Percentiles rank a stretch among this genome's conserved stretches.
Conservation (phyloP, 2,113 vertebrate species). For the Peromyscus maniculatus region DNA sequence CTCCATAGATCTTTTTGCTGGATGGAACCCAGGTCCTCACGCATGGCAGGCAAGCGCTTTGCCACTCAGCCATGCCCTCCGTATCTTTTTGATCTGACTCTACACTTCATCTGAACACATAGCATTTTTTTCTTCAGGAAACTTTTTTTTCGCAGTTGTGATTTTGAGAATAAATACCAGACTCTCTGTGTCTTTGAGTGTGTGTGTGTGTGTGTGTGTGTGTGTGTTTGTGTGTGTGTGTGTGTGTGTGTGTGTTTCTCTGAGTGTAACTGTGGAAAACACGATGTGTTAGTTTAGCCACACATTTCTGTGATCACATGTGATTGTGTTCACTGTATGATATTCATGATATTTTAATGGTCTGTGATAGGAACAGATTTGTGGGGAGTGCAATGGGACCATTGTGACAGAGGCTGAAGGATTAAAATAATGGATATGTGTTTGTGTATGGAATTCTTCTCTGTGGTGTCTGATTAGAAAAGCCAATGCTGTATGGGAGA, state of each 20-base stretch:
- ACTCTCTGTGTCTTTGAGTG: not conserved
- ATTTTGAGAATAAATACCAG: not conserved
- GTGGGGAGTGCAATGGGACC: not conserved
- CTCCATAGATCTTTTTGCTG: not conserved
- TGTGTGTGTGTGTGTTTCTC: too few relatives aligned
- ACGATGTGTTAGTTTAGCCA: not conserved
- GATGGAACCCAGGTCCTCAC: not conserved
- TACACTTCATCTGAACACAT: not conserved
- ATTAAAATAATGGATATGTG: not conserved
- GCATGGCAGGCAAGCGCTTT: not conserved
- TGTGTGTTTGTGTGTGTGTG: too few relatives aligned
- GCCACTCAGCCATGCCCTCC: too few relatives aligned
- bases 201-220: too few relatives aligned
- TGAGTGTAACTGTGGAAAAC: not conserved
- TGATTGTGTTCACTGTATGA: not conserved
- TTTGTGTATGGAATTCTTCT: not conserved
- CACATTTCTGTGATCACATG: not conserved
- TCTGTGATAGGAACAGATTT: not conserved
- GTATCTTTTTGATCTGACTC: not conserved
- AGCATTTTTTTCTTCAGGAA: not conserved
- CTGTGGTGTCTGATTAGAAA: not conserved
- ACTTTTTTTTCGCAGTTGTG: conserved; percentile 2
- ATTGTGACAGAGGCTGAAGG: not conserved
- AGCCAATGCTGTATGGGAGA: not conserved
- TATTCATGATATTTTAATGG: not conserved